Evolutionary conservation across 2,888 invertebrate species (phyloP).

Genomic region (Zhengitettix transpicula): DNA sequence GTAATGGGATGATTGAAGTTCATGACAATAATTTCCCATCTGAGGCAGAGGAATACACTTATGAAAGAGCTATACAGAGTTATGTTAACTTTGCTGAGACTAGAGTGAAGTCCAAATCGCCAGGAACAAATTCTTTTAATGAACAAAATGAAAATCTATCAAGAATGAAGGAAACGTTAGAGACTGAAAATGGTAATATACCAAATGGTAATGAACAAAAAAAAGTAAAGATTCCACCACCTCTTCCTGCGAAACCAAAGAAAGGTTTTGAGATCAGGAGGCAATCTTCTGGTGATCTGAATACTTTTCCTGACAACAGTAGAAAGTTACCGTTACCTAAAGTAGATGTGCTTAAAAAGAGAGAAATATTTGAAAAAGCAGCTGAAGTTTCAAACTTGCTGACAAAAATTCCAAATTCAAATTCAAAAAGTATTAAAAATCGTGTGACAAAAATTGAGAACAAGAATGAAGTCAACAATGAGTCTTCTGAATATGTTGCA

Average conservation of each 20-base stretch:
- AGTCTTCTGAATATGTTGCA: no score
- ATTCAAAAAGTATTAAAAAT: no score
- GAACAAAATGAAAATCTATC: conserved; percentile 15
- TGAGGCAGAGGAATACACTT: conserved; percentile 53
- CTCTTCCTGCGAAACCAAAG: conserved; percentile 15
- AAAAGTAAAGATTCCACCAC: conserved; percentile 12
- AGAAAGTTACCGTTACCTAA: conserved; percentile 46
- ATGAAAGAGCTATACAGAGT: conserved; percentile 73
- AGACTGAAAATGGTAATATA: not conserved
- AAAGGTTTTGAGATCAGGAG: conserved; percentile 37
- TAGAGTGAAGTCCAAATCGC: conserved; percentile 43
- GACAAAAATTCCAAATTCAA: no score
- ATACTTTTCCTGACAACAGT: conserved; percentile 27
- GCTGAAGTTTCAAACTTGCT: no score
- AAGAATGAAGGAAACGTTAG: conserved; percentile 15
- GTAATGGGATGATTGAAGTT: not conserved
- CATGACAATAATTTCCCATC: not conserved
- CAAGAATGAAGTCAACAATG: no score
- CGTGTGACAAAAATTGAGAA: no score
- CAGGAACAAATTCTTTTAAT: conserved; percentile 18
- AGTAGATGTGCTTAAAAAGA: conserved; percentile 63
- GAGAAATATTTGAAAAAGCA: conserved; percentile 63
- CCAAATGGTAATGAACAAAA: not conserved
- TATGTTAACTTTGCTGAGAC: conserved; percentile 45
- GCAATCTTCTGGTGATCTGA: conserved; percentile 32